A percentile compares a stretch with the other conserved stretches of the same genome.
phyloP scores from a whole-genome alignment of 2,797 vertebrate species.

The Vespertilio murinus region DNA sequence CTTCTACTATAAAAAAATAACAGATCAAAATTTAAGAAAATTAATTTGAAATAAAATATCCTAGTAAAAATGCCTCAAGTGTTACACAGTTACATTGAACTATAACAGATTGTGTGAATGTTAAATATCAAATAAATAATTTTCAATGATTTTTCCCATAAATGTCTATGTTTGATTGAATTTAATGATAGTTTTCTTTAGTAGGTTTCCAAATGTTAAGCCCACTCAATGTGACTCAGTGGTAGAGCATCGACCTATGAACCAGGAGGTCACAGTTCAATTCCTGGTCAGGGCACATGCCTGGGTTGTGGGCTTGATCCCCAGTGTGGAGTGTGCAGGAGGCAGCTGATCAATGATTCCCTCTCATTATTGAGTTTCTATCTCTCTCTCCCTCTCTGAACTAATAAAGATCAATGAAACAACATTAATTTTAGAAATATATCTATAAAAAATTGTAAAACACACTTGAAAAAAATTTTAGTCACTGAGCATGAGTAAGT shows the following conservation, averaged over 20 bases:
- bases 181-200: conserved; percentile 27
- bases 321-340: no score
- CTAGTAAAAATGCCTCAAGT: not conserved
- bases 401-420: not conserved
- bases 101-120: not conserved
- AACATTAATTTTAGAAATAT: not conserved
- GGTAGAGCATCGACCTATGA: no score
- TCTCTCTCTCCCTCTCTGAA: no score
- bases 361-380: no score
- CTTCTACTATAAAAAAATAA: not conserved
- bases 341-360: no score
- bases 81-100: not conserved
- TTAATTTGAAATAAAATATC: conserved; percentile 19
- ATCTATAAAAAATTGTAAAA: not conserved
- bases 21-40: not conserved
- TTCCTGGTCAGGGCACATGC: no score
- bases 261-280: no score
- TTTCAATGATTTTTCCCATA: not conserved
- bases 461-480: not conserved
- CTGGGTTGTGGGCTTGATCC: no score
- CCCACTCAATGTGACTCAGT: no score
- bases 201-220: not conserved
- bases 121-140: conserved; percentile 12
- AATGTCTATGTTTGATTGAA: not conserved
- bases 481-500: not conserved